A percentile compares a stretch with the other conserved stretches of the same genome.
phyloP scores from a whole-genome alignment of 2,113 vertebrate species.

The Gracilinanus agilis region DNA sequence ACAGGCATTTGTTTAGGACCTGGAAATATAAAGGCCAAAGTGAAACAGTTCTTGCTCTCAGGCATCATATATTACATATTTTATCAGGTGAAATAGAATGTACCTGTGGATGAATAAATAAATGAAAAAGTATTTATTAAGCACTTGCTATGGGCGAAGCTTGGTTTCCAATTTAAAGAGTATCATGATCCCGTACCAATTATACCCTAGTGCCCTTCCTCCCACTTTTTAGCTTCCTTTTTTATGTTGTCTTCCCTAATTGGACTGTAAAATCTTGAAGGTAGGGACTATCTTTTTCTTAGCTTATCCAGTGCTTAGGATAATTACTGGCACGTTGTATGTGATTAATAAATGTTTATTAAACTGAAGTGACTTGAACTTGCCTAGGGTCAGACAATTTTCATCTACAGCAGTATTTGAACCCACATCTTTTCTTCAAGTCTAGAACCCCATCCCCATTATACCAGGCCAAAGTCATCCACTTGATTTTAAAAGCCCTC shows the following conservation, averaged over 20 bases:
- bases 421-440: background rate
- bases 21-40: background rate
- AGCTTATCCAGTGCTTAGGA: too few relatives aligned
- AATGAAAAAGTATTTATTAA: too few relatives aligned
- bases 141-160: too few relatives aligned
- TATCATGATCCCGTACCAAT: background rate
- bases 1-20: background rate
- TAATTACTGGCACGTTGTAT: background rate
- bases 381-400: background rate
- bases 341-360: background rate
- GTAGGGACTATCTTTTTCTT: background rate
- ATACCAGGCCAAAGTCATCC: background rate
- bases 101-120: too few relatives aligned
- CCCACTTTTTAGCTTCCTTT: background rate
- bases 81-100: too few relatives aligned
- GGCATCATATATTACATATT: background rate
- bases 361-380: background rate
- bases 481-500: background rate
- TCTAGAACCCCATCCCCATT: background rate
- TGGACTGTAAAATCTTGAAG: background rate
- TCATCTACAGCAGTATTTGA: background rate
- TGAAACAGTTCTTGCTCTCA: background rate
- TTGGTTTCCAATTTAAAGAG: background rate
- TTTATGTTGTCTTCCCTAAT: background rate
- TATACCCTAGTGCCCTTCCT: background rate